Evolutionary conservation across 2,888 invertebrate genomes (phyloP), one percentile per base, ranked within the genome.

Genomic region (Morpho achilles): DNA sequence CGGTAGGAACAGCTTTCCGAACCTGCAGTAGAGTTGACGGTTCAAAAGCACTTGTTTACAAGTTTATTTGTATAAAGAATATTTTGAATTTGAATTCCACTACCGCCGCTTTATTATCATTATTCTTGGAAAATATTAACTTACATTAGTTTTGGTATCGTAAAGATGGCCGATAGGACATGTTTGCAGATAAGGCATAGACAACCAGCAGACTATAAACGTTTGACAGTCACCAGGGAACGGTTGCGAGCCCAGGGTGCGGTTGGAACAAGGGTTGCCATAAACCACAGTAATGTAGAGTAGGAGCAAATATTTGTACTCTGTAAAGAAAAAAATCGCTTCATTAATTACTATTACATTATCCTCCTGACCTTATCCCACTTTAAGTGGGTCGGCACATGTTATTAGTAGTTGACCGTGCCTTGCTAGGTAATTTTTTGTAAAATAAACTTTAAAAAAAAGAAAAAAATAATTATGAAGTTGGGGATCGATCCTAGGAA

Each of bases 171-270:
- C 62, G 7, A 57, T 56, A 2, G 69, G 69, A 10, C 70, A 70
- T 1, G 53, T 22, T 9, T 60, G 40, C 8, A 61, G 52, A 8
- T 58, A 62, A 0, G 66, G 56, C 7, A 54, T 51, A 8, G 61
- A 65, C 6, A 63, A 44, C 60, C 67, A 66, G 39, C 70, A 70
- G 8, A 70, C 53, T 6, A 70, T 63, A 52, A 63, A 70, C 7
- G 57, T 52, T 8, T 64, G 56, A 22, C 69, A 69, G 7, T 64
- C 63, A 0, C 8, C 32, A 1, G 67, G 67, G 7, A 63, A 54
- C 0, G 67, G 59, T 3, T 67, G 45, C 2, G 66, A 62, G 39
- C 62, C 67, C 16, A 63, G 43, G 3, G 58, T 53, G 10, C 54
- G 57, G 41, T 65, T 59, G 3, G 40, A 9, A 50, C 69, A 70